phyloP scores from a whole-genome alignment of 2,888 invertebrate genomes.

The Sesia bembeciformis region DNA sequence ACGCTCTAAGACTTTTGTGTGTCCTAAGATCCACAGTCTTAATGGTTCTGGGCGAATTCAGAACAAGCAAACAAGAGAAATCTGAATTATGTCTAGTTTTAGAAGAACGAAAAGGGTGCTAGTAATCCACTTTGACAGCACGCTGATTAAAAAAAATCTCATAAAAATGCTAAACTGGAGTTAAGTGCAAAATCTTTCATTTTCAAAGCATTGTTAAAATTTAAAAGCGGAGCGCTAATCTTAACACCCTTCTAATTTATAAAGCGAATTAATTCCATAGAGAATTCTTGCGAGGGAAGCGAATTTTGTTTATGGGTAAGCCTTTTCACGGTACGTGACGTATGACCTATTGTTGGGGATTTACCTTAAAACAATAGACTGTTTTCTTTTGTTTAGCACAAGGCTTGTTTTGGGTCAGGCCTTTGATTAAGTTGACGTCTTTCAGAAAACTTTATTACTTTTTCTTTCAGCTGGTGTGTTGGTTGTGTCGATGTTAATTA shows the following conservation, averaged over 20 bases:
- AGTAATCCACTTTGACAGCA: background rate
- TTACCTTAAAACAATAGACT: slow-evolving; percentile 4
- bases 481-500: no score
- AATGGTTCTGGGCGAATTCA: no score
- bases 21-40: no score
- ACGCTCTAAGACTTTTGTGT: no score
- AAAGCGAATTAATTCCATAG: slow-evolving; percentile 23
- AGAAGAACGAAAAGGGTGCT: no score
- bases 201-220: slow-evolving; percentile 15
- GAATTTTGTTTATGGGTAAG: slow-evolving; percentile 28
- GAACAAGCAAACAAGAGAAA: no score
- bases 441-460: background rate
- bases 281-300: slow-evolving; percentile 16
- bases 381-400: slow-evolving; percentile 3
- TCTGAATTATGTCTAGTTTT: no score
- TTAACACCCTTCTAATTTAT: slow-evolving; percentile 24
- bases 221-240: slow-evolving; percentile 24
- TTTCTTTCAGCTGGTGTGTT: background rate
- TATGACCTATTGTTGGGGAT: slow-evolving; percentile 13
- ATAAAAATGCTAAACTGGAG: background rate
- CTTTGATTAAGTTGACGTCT: background rate
- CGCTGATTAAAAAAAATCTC: background rate
- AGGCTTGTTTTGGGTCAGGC: background rate
- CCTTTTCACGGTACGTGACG: slow-evolving; percentile 23
- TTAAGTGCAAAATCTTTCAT: slow-evolving; percentile 7